Conservation (phyloP, 2,113 vertebrate species). For the Ramphastos sulfuratus region DNA sequence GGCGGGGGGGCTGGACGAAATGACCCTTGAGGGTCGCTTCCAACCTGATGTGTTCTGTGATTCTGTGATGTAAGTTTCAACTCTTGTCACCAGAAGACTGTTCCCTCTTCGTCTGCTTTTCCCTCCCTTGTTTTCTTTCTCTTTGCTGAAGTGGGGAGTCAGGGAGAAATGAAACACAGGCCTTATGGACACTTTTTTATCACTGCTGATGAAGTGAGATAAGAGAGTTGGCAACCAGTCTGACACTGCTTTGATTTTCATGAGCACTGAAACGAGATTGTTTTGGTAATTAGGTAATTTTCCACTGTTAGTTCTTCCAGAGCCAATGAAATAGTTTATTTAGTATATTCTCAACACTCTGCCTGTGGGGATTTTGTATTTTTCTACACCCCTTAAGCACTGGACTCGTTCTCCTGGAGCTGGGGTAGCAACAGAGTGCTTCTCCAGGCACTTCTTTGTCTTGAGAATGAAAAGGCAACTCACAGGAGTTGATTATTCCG, state of each 20-base stretch:
- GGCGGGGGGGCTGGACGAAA: too few species aligned
- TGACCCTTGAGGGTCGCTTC: too few species aligned
- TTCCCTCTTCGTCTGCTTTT: not conserved
- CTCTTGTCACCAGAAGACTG: not conserved
- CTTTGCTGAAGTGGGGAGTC: not conserved
- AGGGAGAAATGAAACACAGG: not conserved
- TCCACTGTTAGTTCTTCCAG: conserved; percentile 28
- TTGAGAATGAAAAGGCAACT: not conserved
- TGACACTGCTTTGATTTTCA: conserved; percentile 57
- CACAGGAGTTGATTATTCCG: not conserved
- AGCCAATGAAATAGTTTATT: not conserved
- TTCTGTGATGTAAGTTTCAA: not conserved
- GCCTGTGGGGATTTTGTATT: not conserved
- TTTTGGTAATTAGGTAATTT: conserved; percentile 61
- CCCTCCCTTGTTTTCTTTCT: not conserved
- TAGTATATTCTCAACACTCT: not conserved
- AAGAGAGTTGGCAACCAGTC: conserved; percentile 26
- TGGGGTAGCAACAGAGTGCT: not conserved
- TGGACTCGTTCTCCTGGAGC: not conserved
- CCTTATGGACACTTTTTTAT: conserved; percentile 35
- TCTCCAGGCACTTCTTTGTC: not conserved
- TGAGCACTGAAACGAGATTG: conserved; percentile 22
- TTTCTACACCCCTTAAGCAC: not conserved
- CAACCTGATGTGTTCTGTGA: too few species aligned
- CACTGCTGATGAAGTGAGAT: conserved; percentile 44